Evolutionary conservation across 2,797 vertebrate genomes (phyloP), one percentile per base, ranked within the genome.

Genomic region (Clarias pachynema): DNA sequence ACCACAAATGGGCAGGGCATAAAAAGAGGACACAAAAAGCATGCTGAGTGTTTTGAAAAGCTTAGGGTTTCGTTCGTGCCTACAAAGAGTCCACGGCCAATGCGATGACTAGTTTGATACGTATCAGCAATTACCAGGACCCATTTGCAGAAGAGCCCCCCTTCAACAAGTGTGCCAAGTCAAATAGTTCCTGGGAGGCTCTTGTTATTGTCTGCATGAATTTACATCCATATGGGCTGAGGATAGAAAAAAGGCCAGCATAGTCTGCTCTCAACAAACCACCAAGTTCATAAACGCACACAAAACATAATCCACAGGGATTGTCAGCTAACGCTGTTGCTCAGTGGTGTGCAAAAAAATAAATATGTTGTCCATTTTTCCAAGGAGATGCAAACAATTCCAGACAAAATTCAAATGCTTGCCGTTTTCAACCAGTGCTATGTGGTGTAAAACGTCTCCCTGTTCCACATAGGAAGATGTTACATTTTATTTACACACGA

Each of bases 91-190:
- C 90, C 87, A 91, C 91, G 92, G 93, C 91, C n/a, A 83, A 94
- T 93, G 93, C 92, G 93, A 93, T 93, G 94, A 94, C 95, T 94
- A 92, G 94, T 94, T 92, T 93, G 93, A 95, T 95, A 94, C 92
- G 93, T 95, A 94, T 95, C 93, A 90, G 93, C 93, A 95, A 94
- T 94, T 94, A 94, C 92, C 87, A 92, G 83, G 92, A 89, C 83
- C 90, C 88, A 86, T 93, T 93, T 92, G 90, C 89, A 86, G 90
- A 91, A 87, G 89, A 86, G 82, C 88, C 90, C 87, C 74, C 88
- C 89, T 87, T 85, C 56, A 40, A 63, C 60, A 69, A 79, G 87
- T 34, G 79, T 65, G 94, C 94, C 93, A 95, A 95, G 90, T 89
- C 91, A 94, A 95, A 94, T 87, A 93, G 92, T 92, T 92, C 93